Base-by-base conservation (phyloP, 2,797 vertebrate species). In the Arctocebus calabarensis region DNA sequence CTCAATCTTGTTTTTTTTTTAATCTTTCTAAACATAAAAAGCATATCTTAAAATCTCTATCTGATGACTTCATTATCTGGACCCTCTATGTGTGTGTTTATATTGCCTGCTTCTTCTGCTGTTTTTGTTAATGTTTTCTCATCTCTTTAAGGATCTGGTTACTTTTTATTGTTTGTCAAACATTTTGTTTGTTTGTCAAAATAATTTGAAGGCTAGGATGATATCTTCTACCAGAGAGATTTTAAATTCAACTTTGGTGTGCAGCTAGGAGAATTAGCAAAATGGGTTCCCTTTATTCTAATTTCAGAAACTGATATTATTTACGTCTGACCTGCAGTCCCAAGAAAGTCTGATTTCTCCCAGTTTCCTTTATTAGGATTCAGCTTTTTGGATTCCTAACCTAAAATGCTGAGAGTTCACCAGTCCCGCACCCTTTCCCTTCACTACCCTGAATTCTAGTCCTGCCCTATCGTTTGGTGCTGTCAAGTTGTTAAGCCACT, bases 221-320 rank as follows among this genome's bases (percentile, higher is more conserved):
- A 34, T 73, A 84, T 57, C n/a, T 89, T 90, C 34, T 19, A 86
- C 37, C 66, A 95, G 25, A 93, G 32, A 89, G 4, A 43, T 59
- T 84, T 48, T 85, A 87, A 93, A 73, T 48, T 74, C 52, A 84
- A 29, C 55, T 84, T 73, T 84, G 61, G 40, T 55, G 62, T 64
- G 7, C 6, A 73, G 27, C 34, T 27, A 85, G 73, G 8, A 7
- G 4, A 92, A 64, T 74, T 82, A 59, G 7, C 68, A 68, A 82
- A 77, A 59, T 59, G 22, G 3, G 9, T 81, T 85, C 43, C 66
- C 73, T 88, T 79, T 23, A 92, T 90, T 79, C 34, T 90, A 84
- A 82, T 68, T 94, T 95, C 25, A 88, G 79, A 92, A 64, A 85
- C 0, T 86, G 70, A 85, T 79, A 68, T 90, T 14, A 92, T 84